Evolutionary conservation across 2,797 vertebrate species (phyloP), one percentile per base, ranked within the genome.

Genomic region (Crax fasciolata): DNA sequence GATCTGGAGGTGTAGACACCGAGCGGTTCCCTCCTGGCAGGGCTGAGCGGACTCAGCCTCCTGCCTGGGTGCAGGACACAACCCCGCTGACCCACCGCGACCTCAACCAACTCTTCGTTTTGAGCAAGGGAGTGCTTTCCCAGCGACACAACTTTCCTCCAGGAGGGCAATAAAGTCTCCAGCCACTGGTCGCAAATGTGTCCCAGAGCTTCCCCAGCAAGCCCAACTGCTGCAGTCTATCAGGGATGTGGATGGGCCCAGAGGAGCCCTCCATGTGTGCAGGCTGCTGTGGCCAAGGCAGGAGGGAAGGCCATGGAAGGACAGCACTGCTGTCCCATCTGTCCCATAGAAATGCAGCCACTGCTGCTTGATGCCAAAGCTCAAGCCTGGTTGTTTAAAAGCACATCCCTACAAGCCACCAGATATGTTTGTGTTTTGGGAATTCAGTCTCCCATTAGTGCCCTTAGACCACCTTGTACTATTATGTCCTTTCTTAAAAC

Each of bases 11-110:
- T 3, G 1, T 49, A 62, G 75, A 63, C n/a, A 20, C n/a, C 59
- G 43, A 66, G 28, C 30, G 3, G 0, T 15, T 79, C 35, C 20
- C 18, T 82, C 43, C 71, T 6, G 0, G 11, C 1, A 0, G 1
- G 43, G 65, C 52, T 66, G 57, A 66, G 48, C 10, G 1, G 51
- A 39, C 48, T 49, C 32, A 71, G 11, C 4, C 20, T 41, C 25
- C 21, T 18, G 25, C 4, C 10, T 38, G 10, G 18, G 4, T 4
- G 13, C 30, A 54, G 30, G 12, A 30, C 0, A 1, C 13, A 44
- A 14, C 41, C n/a, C 13, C n/a, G 28, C 2, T 0, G 10, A 23
- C 65, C 72, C 89, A 78, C 19, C 49, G 55, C 74, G 38, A 2
- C 32, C 61, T 78, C 38, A 32, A 20, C 41, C 58, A 15, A 8